Base-by-base conservation (phyloP, 1,140 invertebrate genomes). In the Lutraria rhynchaena region DNA sequence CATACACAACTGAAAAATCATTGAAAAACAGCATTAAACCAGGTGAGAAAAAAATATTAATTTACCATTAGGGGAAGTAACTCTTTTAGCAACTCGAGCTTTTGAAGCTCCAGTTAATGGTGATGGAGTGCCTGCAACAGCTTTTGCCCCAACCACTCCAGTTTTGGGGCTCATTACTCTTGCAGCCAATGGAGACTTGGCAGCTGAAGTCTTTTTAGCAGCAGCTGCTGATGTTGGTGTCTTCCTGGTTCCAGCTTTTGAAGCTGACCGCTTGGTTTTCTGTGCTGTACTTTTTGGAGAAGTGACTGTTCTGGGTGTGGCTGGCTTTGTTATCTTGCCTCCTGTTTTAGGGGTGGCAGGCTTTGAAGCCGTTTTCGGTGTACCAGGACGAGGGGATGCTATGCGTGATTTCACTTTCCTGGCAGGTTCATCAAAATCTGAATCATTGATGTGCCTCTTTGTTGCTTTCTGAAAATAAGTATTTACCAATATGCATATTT, bases 391-490 rank as follows among this genome's bases (percentile, higher is more conserved):
- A 13, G 69, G 61, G 33, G 82, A 29, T 33, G 65, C 27, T 58
- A 37, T 44, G 31, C 49, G 63, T 27, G 73, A 27, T 22, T 73
- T 69, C 17, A 67, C 22, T 58, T 53, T 58, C 13, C 24, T 71
- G 27, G 13, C 22, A 22, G 57, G 33, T 41, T 19, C 75, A 61
- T 71, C 63, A 37, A 17, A 0, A 24, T 61, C 74, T 24, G 73
- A 33, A 71, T 80, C 81, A 44, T 84, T 83, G 15, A 24, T n/a
- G 15, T 61, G 24, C 33, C 83, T 82, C 76, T 86, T 86, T 17
- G 76, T 35, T 37, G 24, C 81, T 44, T 70, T 83, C 85, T 86
- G 80, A 57, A 74, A 75, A 58, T n/a, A n/a, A n/a, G n/a, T n/a
- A n/a, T n/a, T n/a, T n/a, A n/a, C n/a, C n/a, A n/a, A n/a, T n/a